These are phyloP conservation scores for Phaethornis superciliosus DNA, from an alignment of 2,113 vertebrate species.

Conservation along the genomic window DNA sequence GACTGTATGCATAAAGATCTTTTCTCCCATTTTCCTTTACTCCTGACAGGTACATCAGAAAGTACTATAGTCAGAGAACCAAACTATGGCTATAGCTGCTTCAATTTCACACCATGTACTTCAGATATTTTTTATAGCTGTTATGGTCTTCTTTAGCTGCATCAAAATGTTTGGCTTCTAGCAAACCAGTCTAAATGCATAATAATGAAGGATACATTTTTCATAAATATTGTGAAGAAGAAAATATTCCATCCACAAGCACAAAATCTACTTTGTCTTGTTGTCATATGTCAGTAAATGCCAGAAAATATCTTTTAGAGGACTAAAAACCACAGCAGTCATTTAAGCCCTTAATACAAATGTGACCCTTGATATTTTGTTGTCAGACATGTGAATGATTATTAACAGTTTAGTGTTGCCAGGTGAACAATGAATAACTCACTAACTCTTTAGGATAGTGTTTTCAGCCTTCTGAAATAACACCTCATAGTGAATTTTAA, in stretches of 20 bases:
- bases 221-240: neutral
- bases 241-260: neutral
- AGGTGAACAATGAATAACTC: neutral
- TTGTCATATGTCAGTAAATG: neutral
- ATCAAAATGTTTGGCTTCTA: neutral
- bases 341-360: slow-evolving; percentile 13
- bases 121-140: neutral
- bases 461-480: slow-evolving; percentile 24
- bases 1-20: neutral
- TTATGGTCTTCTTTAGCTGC: neutral
- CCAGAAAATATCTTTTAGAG: neutral
- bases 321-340: neutral
- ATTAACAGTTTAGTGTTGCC: neutral
- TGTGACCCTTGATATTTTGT: neutral
- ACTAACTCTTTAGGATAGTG: neutral
- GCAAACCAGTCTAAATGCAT: neutral
- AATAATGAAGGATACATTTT: neutral
- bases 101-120: neutral
- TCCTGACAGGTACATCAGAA: neutral
- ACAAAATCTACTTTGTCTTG: neutral
- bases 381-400: neutral
- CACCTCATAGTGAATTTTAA: neutral
- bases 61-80: neutral
- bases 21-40: neutral
- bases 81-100: neutral